Percentiles rank a stretch among this genome's conserved stretches.
Evolutionary conservation across 2,797 vertebrate genomes (phyloP).

Genomic region (Delichon dasypus): DNA sequence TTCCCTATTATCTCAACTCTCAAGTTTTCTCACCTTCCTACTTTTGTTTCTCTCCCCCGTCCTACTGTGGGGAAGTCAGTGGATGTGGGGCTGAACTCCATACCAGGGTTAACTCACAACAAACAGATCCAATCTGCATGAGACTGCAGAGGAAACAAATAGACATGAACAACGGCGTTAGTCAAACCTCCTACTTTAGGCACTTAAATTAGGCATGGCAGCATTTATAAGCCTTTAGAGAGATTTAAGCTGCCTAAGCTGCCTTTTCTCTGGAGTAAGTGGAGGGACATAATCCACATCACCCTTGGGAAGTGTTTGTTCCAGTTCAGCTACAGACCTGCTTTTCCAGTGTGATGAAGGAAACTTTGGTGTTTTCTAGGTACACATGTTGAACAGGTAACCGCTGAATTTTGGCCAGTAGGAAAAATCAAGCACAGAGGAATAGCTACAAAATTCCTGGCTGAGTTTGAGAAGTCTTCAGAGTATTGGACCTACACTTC

Average conservation of each 20-base stretch:
- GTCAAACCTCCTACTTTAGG: background rate
- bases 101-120: background rate
- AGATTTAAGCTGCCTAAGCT: background rate
- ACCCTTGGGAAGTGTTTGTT: background rate
- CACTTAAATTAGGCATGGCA: background rate
- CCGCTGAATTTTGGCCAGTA: background rate
- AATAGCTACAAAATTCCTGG: background rate
- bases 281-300: background rate
- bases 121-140: background rate
- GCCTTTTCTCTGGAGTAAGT: background rate
- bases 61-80: accelerated
- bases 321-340: background rate
- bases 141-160: background rate
- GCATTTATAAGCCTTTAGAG: background rate
- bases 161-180: background rate
- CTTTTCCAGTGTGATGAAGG: background rate
- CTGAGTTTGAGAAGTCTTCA: background rate
- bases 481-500: background rate
- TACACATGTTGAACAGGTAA: background rate
- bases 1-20: background rate
- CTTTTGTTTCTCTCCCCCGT: background rate
- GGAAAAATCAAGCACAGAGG: background rate
- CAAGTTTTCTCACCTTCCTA: background rate
- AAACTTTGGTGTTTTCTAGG: background rate
- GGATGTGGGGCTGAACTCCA: background rate